Evolutionary conservation across 2,113 vertebrate species (phyloP).

Genomic region (Chlorodrepanis virens): DNA sequence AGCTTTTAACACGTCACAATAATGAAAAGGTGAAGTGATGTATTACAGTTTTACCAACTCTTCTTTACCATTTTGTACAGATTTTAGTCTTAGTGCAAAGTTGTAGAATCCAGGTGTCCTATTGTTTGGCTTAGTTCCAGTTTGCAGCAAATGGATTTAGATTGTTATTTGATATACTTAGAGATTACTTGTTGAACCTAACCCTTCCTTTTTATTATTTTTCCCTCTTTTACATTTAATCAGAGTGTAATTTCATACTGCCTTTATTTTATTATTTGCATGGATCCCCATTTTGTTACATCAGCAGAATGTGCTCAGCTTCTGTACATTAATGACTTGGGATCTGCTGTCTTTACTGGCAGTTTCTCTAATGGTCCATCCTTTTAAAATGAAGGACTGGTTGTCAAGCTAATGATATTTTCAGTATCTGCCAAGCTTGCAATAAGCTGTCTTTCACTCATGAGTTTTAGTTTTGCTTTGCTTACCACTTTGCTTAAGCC

Average conservation of each 20-base stretch:
- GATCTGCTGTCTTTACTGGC: background rate
- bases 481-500: background rate
- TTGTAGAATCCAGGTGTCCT: background rate
- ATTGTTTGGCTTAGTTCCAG: background rate
- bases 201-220: background rate
- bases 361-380: background rate
- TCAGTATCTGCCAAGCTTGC: background rate
- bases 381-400: background rate
- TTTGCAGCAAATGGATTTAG: background rate
- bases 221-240: background rate
- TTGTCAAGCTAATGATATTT: background rate
- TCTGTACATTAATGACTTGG: background rate
- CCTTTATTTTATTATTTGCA: background rate
- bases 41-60: background rate
- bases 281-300: background rate
- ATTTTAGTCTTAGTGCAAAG: background rate
- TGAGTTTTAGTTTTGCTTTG: background rate
- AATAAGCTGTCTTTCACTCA: background rate
- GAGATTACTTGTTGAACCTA: background rate
- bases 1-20: background rate
- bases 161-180: background rate
- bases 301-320: background rate
- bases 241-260: background rate
- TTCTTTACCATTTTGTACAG: background rate
- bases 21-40: background rate